Conservation (phyloP, 2,113 vertebrate genomes). For the Thunnus thynnus region DNA sequence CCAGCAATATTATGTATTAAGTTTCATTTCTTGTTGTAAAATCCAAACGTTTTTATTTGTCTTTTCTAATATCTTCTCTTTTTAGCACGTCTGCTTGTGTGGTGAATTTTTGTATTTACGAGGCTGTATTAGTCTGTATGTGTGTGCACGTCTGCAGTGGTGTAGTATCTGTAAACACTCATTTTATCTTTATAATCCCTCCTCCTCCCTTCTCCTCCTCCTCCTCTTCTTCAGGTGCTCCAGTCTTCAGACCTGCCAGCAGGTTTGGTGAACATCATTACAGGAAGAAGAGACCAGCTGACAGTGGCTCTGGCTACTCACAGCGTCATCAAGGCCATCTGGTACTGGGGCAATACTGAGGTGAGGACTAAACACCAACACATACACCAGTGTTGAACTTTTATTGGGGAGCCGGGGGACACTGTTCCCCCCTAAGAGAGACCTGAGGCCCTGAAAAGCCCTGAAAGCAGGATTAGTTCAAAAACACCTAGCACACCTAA, state of each 20-base stretch:
- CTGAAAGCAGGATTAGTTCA: neutral
- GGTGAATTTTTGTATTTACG: too few relatives aligned
- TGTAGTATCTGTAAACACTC: neutral
- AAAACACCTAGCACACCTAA: too few relatives aligned
- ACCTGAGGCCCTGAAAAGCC: too few relatives aligned
- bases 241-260: constrained; percentile 86
- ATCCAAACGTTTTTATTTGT: too few relatives aligned
- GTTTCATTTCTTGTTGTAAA: too few relatives aligned
- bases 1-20: too few relatives aligned
- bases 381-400: neutral
- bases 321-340: constrained; percentile 90
- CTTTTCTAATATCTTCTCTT: too few relatives aligned
- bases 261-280: constrained; percentile 89
- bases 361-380: constrained; percentile 66
- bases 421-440: neutral
- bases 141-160: too few relatives aligned
- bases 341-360: constrained; percentile 92
- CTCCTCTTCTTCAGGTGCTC: constrained; percentile 82
- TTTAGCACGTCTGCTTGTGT: too few relatives aligned
- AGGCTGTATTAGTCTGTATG: too few relatives aligned
- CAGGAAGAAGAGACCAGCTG: constrained; percentile 87
- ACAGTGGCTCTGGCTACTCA: constrained; percentile 90
- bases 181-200: neutral
- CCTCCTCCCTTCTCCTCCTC: neutral
- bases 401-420: neutral